Evolutionary conservation across 2,113 vertebrate genomes (phyloP).

Genomic region (Hippocampus zosterae): DNA sequence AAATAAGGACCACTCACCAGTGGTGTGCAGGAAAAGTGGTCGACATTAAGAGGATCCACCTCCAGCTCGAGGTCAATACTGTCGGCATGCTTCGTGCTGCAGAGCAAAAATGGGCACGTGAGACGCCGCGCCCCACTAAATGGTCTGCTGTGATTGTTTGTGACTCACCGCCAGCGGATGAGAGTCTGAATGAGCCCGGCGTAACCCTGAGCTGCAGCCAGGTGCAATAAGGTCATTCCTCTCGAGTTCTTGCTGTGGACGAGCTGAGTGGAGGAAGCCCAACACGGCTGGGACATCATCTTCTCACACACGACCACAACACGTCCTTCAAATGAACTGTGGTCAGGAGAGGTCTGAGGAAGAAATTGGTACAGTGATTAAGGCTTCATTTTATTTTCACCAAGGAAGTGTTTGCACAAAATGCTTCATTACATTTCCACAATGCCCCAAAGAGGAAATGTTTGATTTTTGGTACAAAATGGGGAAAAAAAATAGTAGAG

Average conservation of each 20-base stretch:
- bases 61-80: constrained; percentile 96
- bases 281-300: constrained; percentile 97
- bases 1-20: constrained; percentile 75
- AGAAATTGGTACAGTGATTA: background rate
- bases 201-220: constrained; percentile 95
- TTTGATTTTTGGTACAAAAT: background rate
- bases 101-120: constrained; percentile 17
- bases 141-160: constrained; percentile 8
- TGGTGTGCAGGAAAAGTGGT: constrained; percentile 98
- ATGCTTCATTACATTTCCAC: background rate
- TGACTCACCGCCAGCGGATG: constrained; percentile 93
- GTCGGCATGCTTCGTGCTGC: constrained; percentile 92
- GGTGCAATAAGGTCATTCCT: constrained; percentile 95
- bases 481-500: background rate
- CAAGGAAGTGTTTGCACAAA: background rate
- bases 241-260: constrained; percentile 96
- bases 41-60: constrained; percentile 95
- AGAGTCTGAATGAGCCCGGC: constrained; percentile 97
- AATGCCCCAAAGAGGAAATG: background rate
- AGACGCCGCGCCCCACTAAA: constrained; percentile 1
- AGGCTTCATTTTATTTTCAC: background rate
- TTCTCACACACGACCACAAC: constrained; percentile 98
- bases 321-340: constrained; percentile 91
- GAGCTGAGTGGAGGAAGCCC: constrained; percentile 94
- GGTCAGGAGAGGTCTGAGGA: constrained; percentile 76